phyloP scores from a whole-genome alignment of 1,140 invertebrate species.

The Drosophila serrata region DNA sequence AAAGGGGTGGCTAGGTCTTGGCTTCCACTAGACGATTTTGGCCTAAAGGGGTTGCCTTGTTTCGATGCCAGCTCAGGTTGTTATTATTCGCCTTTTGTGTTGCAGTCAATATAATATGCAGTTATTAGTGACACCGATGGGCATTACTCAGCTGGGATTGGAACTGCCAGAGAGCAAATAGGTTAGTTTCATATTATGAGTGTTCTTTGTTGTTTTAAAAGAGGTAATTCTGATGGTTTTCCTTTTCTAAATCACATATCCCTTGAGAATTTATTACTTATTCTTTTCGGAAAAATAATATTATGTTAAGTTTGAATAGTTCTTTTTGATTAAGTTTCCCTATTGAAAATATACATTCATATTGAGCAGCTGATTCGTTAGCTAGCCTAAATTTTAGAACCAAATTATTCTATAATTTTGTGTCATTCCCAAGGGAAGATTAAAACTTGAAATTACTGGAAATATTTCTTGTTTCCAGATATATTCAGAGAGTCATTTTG shows the following conservation, averaged over 20 bases:
- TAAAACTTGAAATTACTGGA: not conserved
- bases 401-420: slow-evolving; percentile 22
- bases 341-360: slow-evolving; percentile 7
- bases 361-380: not conserved
- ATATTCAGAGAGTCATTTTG: not conserved
- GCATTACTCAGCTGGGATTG: slow-evolving; percentile 35
- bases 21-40: slow-evolving; percentile 41
- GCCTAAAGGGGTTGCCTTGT: slow-evolving; percentile 16
- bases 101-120: slow-evolving; percentile 77
- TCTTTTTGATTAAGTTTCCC: slow-evolving; percentile 3
- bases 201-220: not conserved
- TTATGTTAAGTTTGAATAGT: slow-evolving; percentile 12
- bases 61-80: slow-evolving; percentile 46
- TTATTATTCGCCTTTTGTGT: slow-evolving; percentile 17
- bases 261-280: not conserved
- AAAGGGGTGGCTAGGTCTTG: slow-evolving; percentile 39
- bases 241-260: too few species aligned
- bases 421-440: not conserved
- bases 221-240: not conserved
- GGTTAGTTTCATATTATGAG: slow-evolving; percentile 15
- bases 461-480: not conserved
- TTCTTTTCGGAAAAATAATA: not conserved
- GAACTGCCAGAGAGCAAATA: slow-evolving; percentile 35
- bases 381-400: too few species aligned
- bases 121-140: slow-evolving; percentile 74